A percentile compares a stretch with the other conserved stretches of the same genome.
Evolutionary conservation across 2,797 vertebrate genomes (phyloP).

Genomic region (Etheostoma nigrum): DNA sequence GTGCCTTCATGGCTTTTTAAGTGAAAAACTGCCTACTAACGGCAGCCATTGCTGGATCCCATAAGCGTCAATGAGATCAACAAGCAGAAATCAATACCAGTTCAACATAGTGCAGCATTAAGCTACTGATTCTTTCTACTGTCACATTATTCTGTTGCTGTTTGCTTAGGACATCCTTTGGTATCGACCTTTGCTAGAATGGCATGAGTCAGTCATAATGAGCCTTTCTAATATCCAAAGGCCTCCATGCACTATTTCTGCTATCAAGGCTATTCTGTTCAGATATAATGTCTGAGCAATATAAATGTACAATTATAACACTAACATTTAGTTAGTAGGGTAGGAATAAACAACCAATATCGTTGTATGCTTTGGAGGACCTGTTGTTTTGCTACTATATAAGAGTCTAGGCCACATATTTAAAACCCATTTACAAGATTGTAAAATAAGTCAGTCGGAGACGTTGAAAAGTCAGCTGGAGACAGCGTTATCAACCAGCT

Average conservation of each 20-base stretch:
- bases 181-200: conserved; percentile 35
- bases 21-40: conserved; percentile 32
- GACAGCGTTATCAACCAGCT: too few species aligned
- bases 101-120: conserved; percentile 29
- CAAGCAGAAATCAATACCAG: conserved; percentile 51
- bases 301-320: not conserved
- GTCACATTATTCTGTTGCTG: conserved; percentile 28
- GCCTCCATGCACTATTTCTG: conserved; percentile 6
- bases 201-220: conserved; percentile 6
- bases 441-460: too few species aligned
- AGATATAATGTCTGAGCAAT: not conserved
- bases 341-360: too few species aligned
- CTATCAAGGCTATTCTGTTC: conserved; percentile 2
- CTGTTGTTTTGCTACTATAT: too few species aligned
- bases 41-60: conserved; percentile 30
- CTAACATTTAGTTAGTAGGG: too few species aligned
- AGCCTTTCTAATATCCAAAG: conserved; percentile 19
- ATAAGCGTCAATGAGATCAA: conserved; percentile 30
- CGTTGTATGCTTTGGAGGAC: too few species aligned
- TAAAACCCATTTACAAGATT: too few species aligned
- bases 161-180: conserved; percentile 20
- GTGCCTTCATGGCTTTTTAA: conserved; percentile 18
- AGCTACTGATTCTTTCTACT: conserved; percentile 15
- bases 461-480: too few species aligned
- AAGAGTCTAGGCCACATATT: too few species aligned